Evolutionary conservation across 2,888 invertebrate species (phyloP).

Genomic region (Melipona beecheii): DNA sequence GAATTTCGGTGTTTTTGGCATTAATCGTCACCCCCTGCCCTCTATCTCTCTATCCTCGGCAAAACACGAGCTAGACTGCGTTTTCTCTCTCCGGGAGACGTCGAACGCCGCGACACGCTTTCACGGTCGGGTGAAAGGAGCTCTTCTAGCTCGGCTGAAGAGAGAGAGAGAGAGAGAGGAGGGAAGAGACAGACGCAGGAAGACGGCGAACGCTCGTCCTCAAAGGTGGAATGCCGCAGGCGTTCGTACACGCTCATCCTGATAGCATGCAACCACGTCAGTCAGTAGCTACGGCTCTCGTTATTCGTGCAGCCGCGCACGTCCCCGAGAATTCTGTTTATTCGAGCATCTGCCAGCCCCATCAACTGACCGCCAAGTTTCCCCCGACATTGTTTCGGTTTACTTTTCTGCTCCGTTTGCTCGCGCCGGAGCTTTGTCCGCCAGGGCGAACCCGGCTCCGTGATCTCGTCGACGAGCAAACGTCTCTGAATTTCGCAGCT

Average conservation of each 20-base stretch:
- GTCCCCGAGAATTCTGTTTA: constrained; percentile 42
- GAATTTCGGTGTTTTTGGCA: constrained; percentile 42
- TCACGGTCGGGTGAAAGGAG: constrained; percentile 16
- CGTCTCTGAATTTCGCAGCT: background rate
- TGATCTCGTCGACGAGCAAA: background rate
- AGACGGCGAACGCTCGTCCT: constrained; percentile 45
- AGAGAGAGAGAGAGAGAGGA: constrained; percentile 26
- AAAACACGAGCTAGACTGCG: background rate
- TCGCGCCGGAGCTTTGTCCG: background rate
- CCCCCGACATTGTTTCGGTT: constrained; percentile 42
- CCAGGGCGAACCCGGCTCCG: background rate
- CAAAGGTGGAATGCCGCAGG: constrained; percentile 70
- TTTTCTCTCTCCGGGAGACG: too few relatives aligned
- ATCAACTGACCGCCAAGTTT: constrained; percentile 50
- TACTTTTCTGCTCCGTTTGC: constrained; percentile 42
- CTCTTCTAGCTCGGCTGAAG: constrained; percentile 2
- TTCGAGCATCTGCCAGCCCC: constrained; percentile 49
- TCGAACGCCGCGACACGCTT: too few relatives aligned
- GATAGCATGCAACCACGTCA: constrained; percentile 36
- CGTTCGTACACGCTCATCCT: constrained; percentile 55
- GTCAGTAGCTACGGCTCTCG: constrained; percentile 28
- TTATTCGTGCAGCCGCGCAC: constrained; percentile 46
- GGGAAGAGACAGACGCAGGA: constrained; percentile 48
- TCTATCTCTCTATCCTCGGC: background rate
- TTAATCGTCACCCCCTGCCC: background rate